Conservation (phyloP, 2,797 vertebrate genomes). For the Etheostoma nigrum region DNA sequence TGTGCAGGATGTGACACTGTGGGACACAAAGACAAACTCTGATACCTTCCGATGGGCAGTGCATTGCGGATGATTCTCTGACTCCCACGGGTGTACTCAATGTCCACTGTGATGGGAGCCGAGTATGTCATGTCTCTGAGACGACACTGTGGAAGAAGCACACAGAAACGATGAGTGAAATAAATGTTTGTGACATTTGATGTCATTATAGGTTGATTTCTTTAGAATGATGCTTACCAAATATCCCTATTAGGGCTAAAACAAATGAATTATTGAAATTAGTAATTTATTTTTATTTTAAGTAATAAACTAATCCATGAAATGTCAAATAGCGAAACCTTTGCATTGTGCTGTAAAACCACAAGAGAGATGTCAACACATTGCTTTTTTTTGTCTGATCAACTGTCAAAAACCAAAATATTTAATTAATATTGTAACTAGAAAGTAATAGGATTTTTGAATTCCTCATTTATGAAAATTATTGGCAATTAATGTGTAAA, state of each 20-base stretch:
- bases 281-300: not conserved
- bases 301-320: not conserved
- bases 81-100: conserved; percentile 97
- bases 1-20: not conserved
- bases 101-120: conserved; percentile 96
- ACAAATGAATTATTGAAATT: not conserved
- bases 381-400: not conserved
- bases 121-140: conserved; percentile 98
- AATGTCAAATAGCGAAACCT: not conserved
- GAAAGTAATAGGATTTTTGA: not conserved
- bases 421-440: not conserved
- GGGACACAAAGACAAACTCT: not conserved
- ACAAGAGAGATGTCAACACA: not conserved
- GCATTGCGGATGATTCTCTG: conserved; percentile 99
- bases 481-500: not conserved
- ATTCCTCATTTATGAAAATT: not conserved
- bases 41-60: conserved; percentile 94
- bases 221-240: not conserved
- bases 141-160: conserved; percentile 88
- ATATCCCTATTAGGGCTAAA: not conserved
- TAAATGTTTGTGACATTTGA: not conserved
- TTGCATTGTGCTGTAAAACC: not conserved
- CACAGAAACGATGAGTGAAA: not conserved
- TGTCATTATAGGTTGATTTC: not conserved
- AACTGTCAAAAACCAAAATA: not conserved